Percentiles rank a stretch among this genome's conserved stretches.
Conservation (phyloP, 2,888 invertebrate species). For the Charanyca ferruginea region DNA sequence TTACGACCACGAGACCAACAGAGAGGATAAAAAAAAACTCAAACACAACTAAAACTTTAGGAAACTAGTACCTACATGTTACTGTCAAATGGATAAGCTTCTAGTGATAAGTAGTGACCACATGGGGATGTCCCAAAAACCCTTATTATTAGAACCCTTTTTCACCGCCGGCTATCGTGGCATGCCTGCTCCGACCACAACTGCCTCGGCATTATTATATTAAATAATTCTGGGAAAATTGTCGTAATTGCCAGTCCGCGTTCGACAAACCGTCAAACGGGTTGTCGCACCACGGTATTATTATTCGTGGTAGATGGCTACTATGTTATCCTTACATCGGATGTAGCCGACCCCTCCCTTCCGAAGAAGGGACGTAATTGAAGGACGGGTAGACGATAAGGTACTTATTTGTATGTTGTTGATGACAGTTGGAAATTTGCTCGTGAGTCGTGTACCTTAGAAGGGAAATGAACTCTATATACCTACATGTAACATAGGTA, state of each 20-base stretch:
- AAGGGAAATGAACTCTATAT: background rate
- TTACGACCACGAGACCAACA: too few species aligned
- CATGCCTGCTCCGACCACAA: background rate
- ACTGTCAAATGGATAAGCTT: background rate
- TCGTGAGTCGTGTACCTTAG: background rate
- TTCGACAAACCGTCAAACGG: constrained; percentile 14
- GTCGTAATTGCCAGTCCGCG: constrained; percentile 27
- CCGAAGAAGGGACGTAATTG: constrained; percentile 28
- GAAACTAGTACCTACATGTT: background rate
- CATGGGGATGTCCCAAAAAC: background rate
- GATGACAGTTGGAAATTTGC: constrained; percentile 11
- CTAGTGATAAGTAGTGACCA: too few species aligned
- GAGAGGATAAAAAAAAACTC: too few species aligned
- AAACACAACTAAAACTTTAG: too few species aligned
- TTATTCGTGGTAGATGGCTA: constrained; percentile 5
- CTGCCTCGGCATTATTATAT: too few species aligned
- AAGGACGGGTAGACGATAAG: constrained; percentile 29
- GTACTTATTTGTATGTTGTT: constrained; percentile 25
- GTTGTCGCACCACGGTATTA: constrained; percentile 16
- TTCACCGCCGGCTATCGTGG: background rate
- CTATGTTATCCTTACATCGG: constrained; percentile 28
- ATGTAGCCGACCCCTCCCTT: background rate
- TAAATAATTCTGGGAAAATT: constrained; percentile 17
- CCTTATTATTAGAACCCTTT: background rate
- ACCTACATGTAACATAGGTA: background rate